Percentiles rank a stretch among this genome's conserved stretches.
These are phyloP conservation scores for Enteromius thamalakanensis DNA, from an alignment of 2,797 vertebrate genomes.

Conservation along the genomic window DNA sequence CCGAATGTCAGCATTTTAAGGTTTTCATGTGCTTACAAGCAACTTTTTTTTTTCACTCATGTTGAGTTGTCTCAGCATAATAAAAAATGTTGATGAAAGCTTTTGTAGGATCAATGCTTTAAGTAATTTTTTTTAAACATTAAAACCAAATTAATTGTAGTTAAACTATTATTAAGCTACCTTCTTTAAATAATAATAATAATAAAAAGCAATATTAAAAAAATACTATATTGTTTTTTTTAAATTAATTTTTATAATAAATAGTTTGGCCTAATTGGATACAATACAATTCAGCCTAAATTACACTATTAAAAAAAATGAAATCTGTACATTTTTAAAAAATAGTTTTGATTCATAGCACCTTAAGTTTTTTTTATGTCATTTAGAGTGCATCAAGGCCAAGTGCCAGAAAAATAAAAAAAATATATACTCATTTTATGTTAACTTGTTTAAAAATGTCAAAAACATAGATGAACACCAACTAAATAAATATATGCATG, in stretches of 20 bases:
- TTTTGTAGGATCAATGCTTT: too few species aligned
- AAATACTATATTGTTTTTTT: neutral
- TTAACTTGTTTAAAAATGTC: neutral
- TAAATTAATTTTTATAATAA: neutral
- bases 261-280: neutral
- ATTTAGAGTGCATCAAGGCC: neutral
- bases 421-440: neutral
- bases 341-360: neutral
- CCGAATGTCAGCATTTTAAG: slow-evolving; percentile 48
- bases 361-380: neutral
- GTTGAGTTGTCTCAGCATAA: slow-evolving; percentile 10
- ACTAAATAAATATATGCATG: neutral
- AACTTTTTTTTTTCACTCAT: neutral
- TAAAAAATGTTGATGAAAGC: neutral
- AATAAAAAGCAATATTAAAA: neutral
- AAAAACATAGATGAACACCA: neutral
- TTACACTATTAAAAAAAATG: neutral
- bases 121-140: neutral
- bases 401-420: too few species aligned
- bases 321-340: neutral
- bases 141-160: neutral
- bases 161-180: neutral
- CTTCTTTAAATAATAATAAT: neutral
- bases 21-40: slow-evolving; percentile 35
- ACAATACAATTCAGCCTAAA: neutral